These are phyloP conservation scores for Sesia bembeciformis DNA, from an alignment of 2,888 invertebrate species.

Conservation along the genomic window DNA sequence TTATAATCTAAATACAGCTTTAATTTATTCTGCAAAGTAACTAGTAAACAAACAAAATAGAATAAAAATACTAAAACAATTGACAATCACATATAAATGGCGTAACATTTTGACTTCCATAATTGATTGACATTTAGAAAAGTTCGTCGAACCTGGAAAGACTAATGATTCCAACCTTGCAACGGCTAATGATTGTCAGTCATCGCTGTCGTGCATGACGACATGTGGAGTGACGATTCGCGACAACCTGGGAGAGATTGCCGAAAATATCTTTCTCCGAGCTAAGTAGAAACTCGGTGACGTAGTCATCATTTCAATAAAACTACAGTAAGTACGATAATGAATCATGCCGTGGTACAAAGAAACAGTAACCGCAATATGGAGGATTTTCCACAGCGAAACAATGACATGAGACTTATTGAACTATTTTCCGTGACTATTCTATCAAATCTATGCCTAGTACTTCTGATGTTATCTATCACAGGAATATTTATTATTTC, in stretches of 20 bases:
- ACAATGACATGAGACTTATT: no score
- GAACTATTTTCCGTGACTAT: no score
- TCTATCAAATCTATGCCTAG: no score
- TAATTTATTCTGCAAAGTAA: no score
- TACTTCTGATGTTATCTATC: no score
- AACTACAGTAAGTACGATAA: background rate
- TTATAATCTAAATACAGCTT: no score
- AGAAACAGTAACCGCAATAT: background rate
- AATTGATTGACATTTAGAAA: background rate
- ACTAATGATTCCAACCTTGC: background rate
- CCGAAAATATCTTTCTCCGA: constrained; percentile 40
- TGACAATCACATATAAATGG: background rate
- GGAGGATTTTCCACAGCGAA: background rate
- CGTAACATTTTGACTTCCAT: background rate
- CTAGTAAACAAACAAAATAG: background rate
- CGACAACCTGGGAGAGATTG: constrained; percentile 49
- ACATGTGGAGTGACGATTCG: constrained; percentile 22
- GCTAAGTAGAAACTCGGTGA: background rate
- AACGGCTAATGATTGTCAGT: constrained; percentile 4
- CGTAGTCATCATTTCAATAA: background rate
- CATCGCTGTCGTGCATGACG: constrained; percentile 7
- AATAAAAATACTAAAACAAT: background rate
- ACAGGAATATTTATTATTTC: no score
- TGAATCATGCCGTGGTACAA: background rate
- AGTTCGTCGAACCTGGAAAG: background rate